Evolutionary conservation across 2,888 invertebrate genomes (phyloP), one percentile per base, ranked within the genome.

Genomic region (Brenthis hecate): DNA sequence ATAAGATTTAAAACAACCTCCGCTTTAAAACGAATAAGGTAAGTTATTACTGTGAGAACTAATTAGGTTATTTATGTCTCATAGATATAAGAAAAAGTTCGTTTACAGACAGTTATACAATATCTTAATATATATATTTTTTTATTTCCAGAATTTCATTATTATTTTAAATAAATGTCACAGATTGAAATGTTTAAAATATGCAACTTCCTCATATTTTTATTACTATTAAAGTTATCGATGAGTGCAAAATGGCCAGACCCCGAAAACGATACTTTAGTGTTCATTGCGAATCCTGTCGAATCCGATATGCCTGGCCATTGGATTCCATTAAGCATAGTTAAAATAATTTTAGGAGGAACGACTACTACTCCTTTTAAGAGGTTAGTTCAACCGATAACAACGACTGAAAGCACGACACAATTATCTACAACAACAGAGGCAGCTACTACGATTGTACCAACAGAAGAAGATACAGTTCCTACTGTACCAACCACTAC

Each of bases 261-360:
- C 19, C 74, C 78, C 1, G 69, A 76, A 32, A 76, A 77, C 13
- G 81, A 82, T 48, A 74, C 76, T 2, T 69, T 82, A 19, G 65
- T 86, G 2, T 88, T 82, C 68, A 83, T 88, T 16, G 85, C 83
- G 0, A 88, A 88, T 60, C 88, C 88, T 0, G 77, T 88, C 1
- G 88, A 88, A 74, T 81, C 87, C 0, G 75, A 83, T 3, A 79
- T 87, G 82, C 88, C 88, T 0, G 84, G 87, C 0, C 88, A 88
- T 64, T 88, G 88, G 87, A 76, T 88, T 50, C 88, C 88, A 0
- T 65, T 82, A 3, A 87, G 87, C 71, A 77, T 88, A 4, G 70
- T 87, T 6, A 88, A 86, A 73, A 72, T 76, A 1, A 82, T 82
- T n/a, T 73, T 84, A 3, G 77, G 74, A 43, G 78, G 79, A 3